phyloP scores from a whole-genome alignment of 2,113 vertebrate species.

The Meriones unguiculatus region DNA sequence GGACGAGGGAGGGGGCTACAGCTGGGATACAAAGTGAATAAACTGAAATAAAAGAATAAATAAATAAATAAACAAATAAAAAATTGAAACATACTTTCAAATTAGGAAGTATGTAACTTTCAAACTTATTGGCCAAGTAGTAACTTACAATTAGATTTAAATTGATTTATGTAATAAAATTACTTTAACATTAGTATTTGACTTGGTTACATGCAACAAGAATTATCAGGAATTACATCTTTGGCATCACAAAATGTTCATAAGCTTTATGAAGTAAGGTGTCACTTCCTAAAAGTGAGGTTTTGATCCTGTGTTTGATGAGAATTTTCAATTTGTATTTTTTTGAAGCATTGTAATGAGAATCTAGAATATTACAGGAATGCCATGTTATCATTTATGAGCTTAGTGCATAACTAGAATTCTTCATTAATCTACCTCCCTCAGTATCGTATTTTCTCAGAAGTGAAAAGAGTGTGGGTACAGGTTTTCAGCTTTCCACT shows the following conservation, averaged over 20 bases:
- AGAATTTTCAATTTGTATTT: neutral
- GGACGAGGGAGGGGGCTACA: no score
- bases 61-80: no score
- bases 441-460: slow-evolving; percentile 24
- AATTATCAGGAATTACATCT: neutral
- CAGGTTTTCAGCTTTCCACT: slow-evolving; percentile 9
- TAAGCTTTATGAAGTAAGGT: neutral
- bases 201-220: neutral
- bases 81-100: slow-evolving; percentile 53
- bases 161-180: slow-evolving; percentile 45
- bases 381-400: neutral
- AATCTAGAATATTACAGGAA: slow-evolving; percentile 42
- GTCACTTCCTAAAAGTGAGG: neutral
- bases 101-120: neutral
- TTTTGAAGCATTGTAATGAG: neutral
- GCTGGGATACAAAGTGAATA: no score
- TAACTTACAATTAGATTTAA: slow-evolving; percentile 65
- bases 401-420: neutral
- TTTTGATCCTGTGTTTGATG: slow-evolving; percentile 30
- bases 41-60: no score
- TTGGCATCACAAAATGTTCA: slow-evolving; percentile 10
- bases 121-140: neutral
- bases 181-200: slow-evolving; percentile 31
- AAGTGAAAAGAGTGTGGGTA: neutral
- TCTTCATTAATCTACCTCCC: slow-evolving; percentile 37